A percentile compares a stretch with the other conserved stretches of the same genome.
Conservation (phyloP, 2,888 invertebrate genomes). For the Listrodromus nycthemerus region DNA sequence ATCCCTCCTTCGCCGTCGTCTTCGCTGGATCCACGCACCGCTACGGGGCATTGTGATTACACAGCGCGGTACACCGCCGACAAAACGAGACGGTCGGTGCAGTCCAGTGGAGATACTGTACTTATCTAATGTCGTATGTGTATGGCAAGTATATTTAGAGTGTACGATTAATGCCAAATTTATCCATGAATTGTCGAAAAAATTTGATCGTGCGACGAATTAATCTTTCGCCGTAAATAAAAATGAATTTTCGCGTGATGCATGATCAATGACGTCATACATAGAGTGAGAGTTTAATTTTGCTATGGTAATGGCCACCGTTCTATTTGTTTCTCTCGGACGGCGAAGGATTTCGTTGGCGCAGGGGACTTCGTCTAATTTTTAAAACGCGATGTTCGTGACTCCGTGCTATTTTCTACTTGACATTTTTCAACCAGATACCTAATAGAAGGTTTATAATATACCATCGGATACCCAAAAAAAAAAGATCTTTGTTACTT, state of each 20-base stretch:
- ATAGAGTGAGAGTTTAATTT: no score
- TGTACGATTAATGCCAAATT: not conserved
- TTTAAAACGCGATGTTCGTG: no score
- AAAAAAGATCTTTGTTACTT: no score
- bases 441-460: no score
- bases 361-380: no score
- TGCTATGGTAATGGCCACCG: no score
- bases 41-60: constrained; percentile 84
- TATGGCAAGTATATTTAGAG: constrained; percentile 16
- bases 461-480: no score
- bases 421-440: no score
- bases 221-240: not conserved
- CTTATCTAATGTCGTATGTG: constrained; percentile 40
- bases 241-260: not conserved
- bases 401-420: no score
- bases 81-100: constrained; percentile 78
- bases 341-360: no score
- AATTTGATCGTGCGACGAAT: not conserved
- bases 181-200: not conserved
- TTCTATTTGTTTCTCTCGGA: no score
- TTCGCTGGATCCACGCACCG: constrained; percentile 69
- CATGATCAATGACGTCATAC: no score
- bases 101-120: constrained; percentile 42
- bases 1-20: constrained; percentile 65
- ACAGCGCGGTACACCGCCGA: constrained; percentile 79